These are phyloP conservation scores for Sciurus vulgaris DNA, from an alignment of 2,797 vertebrate genomes.

Conservation along the genomic window DNA sequence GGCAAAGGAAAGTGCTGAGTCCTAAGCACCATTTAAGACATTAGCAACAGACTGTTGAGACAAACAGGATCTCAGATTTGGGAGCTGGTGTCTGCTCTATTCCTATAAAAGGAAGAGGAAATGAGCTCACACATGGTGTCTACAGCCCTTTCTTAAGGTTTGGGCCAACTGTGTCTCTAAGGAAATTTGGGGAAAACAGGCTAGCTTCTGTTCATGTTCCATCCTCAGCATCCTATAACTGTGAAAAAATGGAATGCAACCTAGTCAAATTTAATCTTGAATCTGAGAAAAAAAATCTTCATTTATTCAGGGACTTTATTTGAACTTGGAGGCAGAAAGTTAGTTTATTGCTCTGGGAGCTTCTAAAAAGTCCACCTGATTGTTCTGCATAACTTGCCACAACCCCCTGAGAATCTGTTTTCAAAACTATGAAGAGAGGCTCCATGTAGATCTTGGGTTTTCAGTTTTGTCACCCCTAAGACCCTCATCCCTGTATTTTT, in stretches of 20 bases:
- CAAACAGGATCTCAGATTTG: not conserved
- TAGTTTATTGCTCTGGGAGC: not conserved
- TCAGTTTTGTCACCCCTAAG: not conserved
- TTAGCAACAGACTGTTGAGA: not conserved
- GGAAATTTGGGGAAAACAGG: not conserved
- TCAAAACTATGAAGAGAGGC: not conserved
- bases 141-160: not conserved
- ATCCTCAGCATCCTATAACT: not conserved
- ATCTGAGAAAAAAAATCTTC: not conserved
- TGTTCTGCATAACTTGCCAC: not conserved
- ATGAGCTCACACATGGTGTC: not conserved
- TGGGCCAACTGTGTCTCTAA: not conserved
- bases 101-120: conserved; percentile 13
- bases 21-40: not conserved
- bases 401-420: not conserved
- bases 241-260: not conserved
- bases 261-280: not conserved
- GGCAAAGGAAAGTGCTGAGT: not conserved
- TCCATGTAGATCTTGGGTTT: not conserved
- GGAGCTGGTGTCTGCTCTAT: not conserved
- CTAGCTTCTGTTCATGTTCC: not conserved
- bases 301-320: not conserved
- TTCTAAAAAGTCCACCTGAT: not conserved
- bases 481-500: not conserved
- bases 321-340: not conserved